Evolutionary conservation across 2,113 vertebrate genomes (phyloP).

Genomic region (Coptodon bakossiorum): DNA sequence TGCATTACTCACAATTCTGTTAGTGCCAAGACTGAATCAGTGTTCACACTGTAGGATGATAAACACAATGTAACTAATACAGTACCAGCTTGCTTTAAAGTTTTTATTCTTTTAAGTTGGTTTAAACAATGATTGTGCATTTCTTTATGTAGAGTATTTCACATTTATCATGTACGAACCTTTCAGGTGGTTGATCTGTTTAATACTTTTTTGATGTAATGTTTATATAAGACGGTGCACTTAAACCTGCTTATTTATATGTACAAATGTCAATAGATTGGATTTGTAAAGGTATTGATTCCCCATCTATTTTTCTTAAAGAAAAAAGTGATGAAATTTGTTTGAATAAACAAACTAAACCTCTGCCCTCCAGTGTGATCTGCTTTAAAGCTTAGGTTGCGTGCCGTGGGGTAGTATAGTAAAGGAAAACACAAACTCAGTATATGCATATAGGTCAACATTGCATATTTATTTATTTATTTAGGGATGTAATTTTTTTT

Average conservation of each 20-base stretch:
- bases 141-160: not conserved
- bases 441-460: slow-evolving; percentile 13
- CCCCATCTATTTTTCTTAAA: slow-evolving; percentile 62
- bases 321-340: slow-evolving; percentile 32
- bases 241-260: slow-evolving; percentile 57
- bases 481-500: slow-evolving; percentile 41
- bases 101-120: not conserved
- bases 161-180: slow-evolving; percentile 10
- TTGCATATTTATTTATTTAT: slow-evolving; percentile 60
- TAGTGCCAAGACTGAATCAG: slow-evolving; percentile 29
- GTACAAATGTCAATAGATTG: slow-evolving; percentile 58
- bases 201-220: slow-evolving; percentile 24
- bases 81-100: not conserved
- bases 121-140: not conserved
- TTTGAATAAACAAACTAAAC: slow-evolving; percentile 55
- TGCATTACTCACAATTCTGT: not conserved
- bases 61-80: not conserved
- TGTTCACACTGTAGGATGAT: not conserved
- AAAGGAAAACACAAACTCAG: not conserved
- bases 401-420: not conserved
- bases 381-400: not conserved
- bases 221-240: slow-evolving; percentile 14
- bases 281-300: slow-evolving; percentile 48
- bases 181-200: slow-evolving; percentile 1
- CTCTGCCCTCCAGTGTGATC: not conserved